Evolutionary conservation across 2,797 vertebrate genomes (phyloP).

Genomic region (Halcyon leucocephala): DNA sequence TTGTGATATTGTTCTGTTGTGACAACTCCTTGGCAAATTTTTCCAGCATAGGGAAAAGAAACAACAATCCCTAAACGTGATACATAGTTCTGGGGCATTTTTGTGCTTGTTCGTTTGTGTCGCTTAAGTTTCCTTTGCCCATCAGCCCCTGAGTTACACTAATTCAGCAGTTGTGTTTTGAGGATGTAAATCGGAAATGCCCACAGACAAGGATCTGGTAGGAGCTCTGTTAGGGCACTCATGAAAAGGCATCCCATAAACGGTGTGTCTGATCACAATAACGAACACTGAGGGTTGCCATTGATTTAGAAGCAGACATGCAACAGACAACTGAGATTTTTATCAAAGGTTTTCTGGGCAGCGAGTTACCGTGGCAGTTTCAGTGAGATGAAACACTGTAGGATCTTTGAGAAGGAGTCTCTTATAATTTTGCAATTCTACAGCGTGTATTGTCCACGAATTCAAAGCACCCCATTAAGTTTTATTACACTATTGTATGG

Average conservation of each 20-base stretch:
- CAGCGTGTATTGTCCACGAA: background rate
- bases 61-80: background rate
- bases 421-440: constrained; percentile 26
- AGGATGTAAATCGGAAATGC: constrained; percentile 49
- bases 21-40: background rate
- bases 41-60: background rate
- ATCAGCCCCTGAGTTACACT: background rate
- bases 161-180: constrained; percentile 26
- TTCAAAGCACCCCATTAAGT: constrained; percentile 39
- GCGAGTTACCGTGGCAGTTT: constrained; percentile 37
- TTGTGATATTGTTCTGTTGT: background rate
- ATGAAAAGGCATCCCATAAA: background rate
- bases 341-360: constrained; percentile 46
- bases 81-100: background rate
- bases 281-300: constrained; percentile 1
- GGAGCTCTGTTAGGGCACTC: constrained; percentile 35
- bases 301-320: constrained; percentile 55
- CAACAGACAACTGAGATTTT: constrained; percentile 11
- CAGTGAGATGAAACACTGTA: constrained; percentile 10
- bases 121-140: background rate
- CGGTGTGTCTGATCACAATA: constrained; percentile 18
- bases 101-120: background rate
- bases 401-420: constrained; percentile 35
- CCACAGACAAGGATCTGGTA: background rate
- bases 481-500: background rate